These are phyloP conservation scores for Poeciliopsis gracilis DNA, from an alignment of 2,797 vertebrate genomes.

Conservation along the genomic window DNA sequence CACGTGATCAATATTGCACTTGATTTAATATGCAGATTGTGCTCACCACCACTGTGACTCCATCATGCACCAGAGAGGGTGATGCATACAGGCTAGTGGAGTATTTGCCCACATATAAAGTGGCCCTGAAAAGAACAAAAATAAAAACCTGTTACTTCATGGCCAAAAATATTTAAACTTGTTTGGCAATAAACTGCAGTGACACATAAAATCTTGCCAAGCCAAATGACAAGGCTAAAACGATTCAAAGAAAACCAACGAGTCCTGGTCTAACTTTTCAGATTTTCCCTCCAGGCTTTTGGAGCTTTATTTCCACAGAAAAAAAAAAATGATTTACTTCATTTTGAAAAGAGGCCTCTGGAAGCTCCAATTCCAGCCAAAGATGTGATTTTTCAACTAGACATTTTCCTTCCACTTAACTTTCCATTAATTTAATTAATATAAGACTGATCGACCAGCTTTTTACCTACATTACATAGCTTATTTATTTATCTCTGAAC, in stretches of 20 bases:
- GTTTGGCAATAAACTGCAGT: background rate
- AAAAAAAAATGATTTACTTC: background rate
- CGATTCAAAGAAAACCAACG: slow-evolving; percentile 11
- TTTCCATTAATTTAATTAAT: background rate
- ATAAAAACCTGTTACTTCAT: background rate
- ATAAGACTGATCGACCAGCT: background rate
- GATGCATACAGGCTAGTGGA: slow-evolving; percentile 96
- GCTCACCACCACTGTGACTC: slow-evolving; percentile 97
- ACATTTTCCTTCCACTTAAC: background rate
- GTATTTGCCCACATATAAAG: slow-evolving; percentile 95
- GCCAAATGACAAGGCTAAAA: background rate
- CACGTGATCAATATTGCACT: background rate
- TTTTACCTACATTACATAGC: background rate
- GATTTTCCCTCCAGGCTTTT: background rate
- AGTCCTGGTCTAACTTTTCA: slow-evolving; percentile 24
- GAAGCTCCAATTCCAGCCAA: background rate
- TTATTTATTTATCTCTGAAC: background rate
- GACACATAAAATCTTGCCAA: background rate
- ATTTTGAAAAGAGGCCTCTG: background rate
- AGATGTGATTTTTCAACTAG: background rate
- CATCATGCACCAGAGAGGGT: slow-evolving; percentile 94
- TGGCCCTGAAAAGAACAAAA: slow-evolving; percentile 82
- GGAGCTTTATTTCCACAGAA: background rate
- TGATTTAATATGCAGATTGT: slow-evolving; percentile 18
- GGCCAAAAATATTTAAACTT: background rate